Evolutionary conservation across 2,797 vertebrate species (phyloP).

Genomic region (Amblyopsis hoosieri): DNA sequence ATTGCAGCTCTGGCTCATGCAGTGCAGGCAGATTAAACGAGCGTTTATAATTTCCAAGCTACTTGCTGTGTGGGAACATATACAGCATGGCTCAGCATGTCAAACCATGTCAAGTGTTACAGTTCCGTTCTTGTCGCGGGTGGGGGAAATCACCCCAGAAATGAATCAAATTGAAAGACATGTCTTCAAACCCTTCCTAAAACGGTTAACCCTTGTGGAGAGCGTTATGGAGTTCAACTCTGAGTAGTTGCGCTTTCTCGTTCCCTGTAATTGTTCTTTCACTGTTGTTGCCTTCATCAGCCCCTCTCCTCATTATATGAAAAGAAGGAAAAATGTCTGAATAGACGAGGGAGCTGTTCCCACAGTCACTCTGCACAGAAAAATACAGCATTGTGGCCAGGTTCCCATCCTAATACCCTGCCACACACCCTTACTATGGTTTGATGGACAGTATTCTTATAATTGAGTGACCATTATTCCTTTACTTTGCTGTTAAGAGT

Average conservation of each 20-base stretch:
- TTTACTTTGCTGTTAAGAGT: conserved; percentile 84
- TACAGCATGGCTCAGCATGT: conserved; percentile 71
- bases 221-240: conserved; percentile 92
- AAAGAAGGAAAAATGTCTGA: conserved; percentile 95
- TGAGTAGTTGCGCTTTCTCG: conserved; percentile 86
- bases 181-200: conserved; percentile 84
- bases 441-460: conserved; percentile 97
- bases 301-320: conserved; percentile 94
- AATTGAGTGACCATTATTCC: conserved; percentile 93
- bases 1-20: conserved; percentile 21
- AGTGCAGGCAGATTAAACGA: conserved; percentile 61
- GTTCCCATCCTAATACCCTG: conserved; percentile 75
- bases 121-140: conserved; percentile 83
- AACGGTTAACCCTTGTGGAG: conserved; percentile 91
- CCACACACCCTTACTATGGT: conserved; percentile 81
- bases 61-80: conserved; percentile 81
- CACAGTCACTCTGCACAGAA: conserved; percentile 98
- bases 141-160: conserved; percentile 80
- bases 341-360: conserved; percentile 99
- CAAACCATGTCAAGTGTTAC: conserved; percentile 85
- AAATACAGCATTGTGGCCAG: conserved; percentile 94
- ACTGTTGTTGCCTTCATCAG: conserved; percentile 94
- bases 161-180: conserved; percentile 87
- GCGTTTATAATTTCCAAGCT: conserved; percentile 61
- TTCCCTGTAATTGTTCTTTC: conserved; percentile 97